Conservation (phyloP, 1,140 invertebrate species). For the Drosophila repletoides region DNA sequence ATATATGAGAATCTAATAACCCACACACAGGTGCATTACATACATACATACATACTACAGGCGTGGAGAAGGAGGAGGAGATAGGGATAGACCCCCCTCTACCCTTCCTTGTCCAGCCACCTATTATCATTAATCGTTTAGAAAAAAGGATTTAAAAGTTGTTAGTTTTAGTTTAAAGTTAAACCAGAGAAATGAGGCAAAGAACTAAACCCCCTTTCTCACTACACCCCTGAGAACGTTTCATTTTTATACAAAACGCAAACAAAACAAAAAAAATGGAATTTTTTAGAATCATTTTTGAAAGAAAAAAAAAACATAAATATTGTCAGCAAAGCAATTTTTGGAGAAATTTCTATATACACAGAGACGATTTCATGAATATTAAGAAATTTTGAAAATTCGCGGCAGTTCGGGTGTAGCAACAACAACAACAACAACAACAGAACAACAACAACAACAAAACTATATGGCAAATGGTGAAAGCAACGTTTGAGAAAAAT, state of each 20-base stretch:
- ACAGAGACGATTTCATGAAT: too few relatives aligned
- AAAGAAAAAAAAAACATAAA: too few relatives aligned
- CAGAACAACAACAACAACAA: conserved; percentile 38
- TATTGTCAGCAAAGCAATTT: conserved; percentile 60
- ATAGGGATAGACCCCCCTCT: neutral
- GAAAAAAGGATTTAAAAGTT: conserved; percentile 9
- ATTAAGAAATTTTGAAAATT: conserved; percentile 11
- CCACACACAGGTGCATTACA: conserved; percentile 58
- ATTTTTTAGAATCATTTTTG: conserved; percentile 62
- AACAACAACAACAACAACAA: conserved; percentile 16
- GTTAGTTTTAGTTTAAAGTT: conserved; percentile 35
- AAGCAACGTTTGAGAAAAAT: conserved; percentile 46
- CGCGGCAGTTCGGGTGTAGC: conserved; percentile 14
- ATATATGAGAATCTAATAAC: neutral
- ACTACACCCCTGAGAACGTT: conserved; percentile 14
- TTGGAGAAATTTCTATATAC: conserved; percentile 31
- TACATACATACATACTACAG: conserved; percentile 22
- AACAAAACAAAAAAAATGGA: too few relatives aligned
- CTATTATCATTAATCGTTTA: conserved; percentile 6
- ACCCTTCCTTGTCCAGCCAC: neutral
- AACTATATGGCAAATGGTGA: conserved; percentile 75
- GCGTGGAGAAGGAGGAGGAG: neutral
- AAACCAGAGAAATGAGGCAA: neutral
- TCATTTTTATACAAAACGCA: conserved; percentile 47
- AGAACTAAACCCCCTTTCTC: neutral